These are phyloP conservation scores for Sepiola atlantica DNA, from an alignment of 2,888 invertebrate genomes.

Conservation along the genomic window DNA sequence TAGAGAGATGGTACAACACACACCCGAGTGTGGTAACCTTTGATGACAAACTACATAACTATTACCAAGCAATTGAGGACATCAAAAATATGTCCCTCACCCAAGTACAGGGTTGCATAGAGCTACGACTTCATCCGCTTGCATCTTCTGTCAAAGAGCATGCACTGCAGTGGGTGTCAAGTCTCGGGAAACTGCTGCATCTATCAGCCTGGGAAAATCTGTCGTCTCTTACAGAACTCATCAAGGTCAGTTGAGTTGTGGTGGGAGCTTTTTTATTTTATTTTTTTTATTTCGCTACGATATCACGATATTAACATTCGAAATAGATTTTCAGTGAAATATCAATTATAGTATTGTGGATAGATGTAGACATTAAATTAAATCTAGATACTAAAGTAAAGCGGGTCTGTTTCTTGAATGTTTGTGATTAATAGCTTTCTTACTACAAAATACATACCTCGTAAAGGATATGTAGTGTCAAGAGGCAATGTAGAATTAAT, in stretches of 20 bases:
- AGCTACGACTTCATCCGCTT: constrained; percentile 84
- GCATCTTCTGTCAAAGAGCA: constrained; percentile 83
- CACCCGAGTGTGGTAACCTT: constrained; percentile 81
- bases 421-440: no score
- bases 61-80: constrained; percentile 84
- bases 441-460: no score
- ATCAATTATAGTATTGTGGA: no score
- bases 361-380: no score
- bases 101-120: constrained; percentile 72
- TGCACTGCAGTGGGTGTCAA: constrained; percentile 86
- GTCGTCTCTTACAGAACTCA: constrained; percentile 81
- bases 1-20: constrained; percentile 85
- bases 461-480: no score
- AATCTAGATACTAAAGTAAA: no score
- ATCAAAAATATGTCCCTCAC: constrained; percentile 75
- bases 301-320: no score
- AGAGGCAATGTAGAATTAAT: no score
- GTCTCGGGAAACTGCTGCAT: constrained; percentile 83
- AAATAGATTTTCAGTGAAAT: no score
- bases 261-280: not conserved
- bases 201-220: constrained; percentile 82
- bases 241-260: constrained; percentile 80
- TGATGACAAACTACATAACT: constrained; percentile 90
- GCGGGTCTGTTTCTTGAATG: no score
- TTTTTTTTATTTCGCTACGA: no score